A percentile compares a stretch with the other conserved stretches of the same genome.
phyloP scores from a whole-genome alignment of 2,797 vertebrate genomes.

The Clarias fuscus region DNA sequence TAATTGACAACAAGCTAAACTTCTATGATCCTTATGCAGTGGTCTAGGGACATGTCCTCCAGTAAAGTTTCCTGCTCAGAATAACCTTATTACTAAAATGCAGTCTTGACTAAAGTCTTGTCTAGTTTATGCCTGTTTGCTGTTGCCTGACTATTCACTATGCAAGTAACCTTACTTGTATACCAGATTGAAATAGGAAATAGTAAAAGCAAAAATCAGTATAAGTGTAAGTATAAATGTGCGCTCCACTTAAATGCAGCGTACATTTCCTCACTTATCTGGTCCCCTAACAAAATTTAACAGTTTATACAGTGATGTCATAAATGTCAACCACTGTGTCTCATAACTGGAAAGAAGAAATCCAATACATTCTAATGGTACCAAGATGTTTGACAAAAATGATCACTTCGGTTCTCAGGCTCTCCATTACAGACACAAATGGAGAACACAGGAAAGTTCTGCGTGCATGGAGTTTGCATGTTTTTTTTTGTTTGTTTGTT shows the following conservation, averaged over 20 bases:
- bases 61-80: not conserved
- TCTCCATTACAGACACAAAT: conserved; percentile 83
- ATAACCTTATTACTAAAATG: not conserved
- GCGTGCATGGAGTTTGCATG: too few species aligned
- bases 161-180: not conserved
- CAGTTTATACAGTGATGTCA: not conserved
- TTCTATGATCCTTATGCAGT: not conserved
- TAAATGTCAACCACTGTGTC: not conserved
- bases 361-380: not conserved
- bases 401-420: conserved; percentile 78
- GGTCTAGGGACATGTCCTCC: not conserved
- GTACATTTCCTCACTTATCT: not conserved
- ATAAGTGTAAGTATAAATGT: not conserved
- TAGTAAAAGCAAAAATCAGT: not conserved
- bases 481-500: too few species aligned
- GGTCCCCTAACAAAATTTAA: not conserved
- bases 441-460: conserved; percentile 67
- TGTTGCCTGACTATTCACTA: not conserved
- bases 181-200: not conserved
- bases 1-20: not conserved
- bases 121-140: not conserved
- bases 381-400: not conserved
- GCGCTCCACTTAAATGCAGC: not conserved
- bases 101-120: too few species aligned
- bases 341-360: not conserved